phyloP scores from a whole-genome alignment of 2,888 invertebrate species.

The Clunio marinus region DNA sequence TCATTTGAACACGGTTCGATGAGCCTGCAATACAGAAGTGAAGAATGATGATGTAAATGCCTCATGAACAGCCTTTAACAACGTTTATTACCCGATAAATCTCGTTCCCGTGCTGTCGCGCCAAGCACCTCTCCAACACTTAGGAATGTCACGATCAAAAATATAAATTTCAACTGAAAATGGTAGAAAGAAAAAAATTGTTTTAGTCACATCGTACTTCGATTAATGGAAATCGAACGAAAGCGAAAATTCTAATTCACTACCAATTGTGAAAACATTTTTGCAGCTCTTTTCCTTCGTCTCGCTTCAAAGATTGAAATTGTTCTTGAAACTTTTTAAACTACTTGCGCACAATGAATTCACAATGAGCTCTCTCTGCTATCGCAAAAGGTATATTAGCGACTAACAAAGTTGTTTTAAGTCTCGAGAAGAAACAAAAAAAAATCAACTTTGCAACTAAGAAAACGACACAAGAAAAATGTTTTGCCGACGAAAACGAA shows the following conservation, averaged over 20 bases:
- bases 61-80: neutral
- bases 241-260: neutral
- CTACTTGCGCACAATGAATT: slow-evolving; percentile 10
- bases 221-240: no score
- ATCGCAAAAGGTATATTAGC: slow-evolving; percentile 9
- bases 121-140: neutral
- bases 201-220: neutral
- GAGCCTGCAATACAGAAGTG: neutral
- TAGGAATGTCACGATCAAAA: neutral
- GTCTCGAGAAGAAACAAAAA: neutral
- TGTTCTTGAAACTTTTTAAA: slow-evolving; percentile 13
- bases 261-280: slow-evolving; percentile 9
- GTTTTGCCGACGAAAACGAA: neutral
- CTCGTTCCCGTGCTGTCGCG: neutral
- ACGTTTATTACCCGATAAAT: slow-evolving; percentile 10
- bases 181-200: neutral
- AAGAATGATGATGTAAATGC: neutral
- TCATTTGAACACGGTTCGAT: slow-evolving; percentile 38
- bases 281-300: neutral
- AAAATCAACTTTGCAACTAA: slow-evolving; percentile 5
- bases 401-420: slow-evolving; percentile 19
- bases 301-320: no score
- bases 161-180: slow-evolving; percentile 5
- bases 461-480: neutral
- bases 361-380: slow-evolving; percentile 2